Percentiles rank a stretch among this genome's conserved stretches.
Evolutionary conservation across 2,888 invertebrate genomes (phyloP).

Genomic region (Epinotia demarniana): DNA sequence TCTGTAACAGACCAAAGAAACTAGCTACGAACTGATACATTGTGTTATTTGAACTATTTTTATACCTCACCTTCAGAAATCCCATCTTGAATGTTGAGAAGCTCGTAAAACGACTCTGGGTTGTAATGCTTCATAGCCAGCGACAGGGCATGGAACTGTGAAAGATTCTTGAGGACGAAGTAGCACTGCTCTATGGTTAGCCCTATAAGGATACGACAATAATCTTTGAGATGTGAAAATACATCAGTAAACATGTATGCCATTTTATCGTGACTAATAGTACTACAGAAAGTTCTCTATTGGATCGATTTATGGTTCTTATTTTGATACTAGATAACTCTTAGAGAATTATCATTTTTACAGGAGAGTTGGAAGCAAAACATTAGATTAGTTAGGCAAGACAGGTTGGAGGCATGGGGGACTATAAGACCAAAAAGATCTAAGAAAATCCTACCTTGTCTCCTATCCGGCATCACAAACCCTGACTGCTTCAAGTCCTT

Average conservation of each 20-base stretch:
- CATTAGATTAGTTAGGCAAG: too few relatives aligned
- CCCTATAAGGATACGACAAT: slow-evolving; percentile 58
- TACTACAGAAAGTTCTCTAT: too few relatives aligned
- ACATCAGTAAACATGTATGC: too few relatives aligned
- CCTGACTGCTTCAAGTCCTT: slow-evolving; percentile 86
- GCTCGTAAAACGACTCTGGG: slow-evolving; percentile 83
- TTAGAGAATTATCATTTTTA: too few relatives aligned
- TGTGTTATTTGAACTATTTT: too few relatives aligned
- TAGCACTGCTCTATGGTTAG: slow-evolving; percentile 85
- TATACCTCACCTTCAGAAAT: slow-evolving; percentile 73
- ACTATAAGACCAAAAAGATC: not conserved
- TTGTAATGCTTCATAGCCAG: slow-evolving; percentile 86
- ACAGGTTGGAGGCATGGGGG: not conserved
- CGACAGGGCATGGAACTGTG: slow-evolving; percentile 87
- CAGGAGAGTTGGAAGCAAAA: too few relatives aligned
- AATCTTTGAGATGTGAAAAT: not conserved
- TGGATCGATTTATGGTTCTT: too few relatives aligned
- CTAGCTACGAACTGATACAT: too few relatives aligned
- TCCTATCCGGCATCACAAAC: slow-evolving; percentile 87
- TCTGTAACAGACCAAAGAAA: too few relatives aligned
- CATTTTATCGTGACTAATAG: not conserved
- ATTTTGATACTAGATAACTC: too few relatives aligned
- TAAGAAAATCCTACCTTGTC: slow-evolving; percentile 57
- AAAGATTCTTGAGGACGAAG: slow-evolving; percentile 85
- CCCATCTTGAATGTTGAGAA: slow-evolving; percentile 76